Percentiles rank a stretch among this genome's conserved stretches.
phyloP scores from a whole-genome alignment of 2,888 invertebrate genomes.

The Aplocera efformata region DNA sequence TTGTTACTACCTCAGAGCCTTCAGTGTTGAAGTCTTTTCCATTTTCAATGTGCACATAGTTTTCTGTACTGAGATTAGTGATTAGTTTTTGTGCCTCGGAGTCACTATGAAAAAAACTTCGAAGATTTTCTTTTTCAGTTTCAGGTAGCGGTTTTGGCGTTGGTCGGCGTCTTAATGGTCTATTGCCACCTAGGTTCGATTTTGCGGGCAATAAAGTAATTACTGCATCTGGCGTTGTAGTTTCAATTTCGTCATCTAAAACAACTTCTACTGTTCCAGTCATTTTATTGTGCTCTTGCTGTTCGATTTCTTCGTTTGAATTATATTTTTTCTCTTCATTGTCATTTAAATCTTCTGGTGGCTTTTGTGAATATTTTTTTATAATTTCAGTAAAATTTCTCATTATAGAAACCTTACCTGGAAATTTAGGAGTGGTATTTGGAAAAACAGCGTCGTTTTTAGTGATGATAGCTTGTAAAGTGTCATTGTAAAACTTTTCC shows the following conservation, averaged over 20 bases:
- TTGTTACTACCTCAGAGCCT: slow-evolving; percentile 41
- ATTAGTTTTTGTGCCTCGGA: slow-evolving; percentile 47
- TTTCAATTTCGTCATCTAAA: slow-evolving; percentile 61
- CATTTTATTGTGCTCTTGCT: slow-evolving; percentile 53
- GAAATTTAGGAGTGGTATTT: slow-evolving; percentile 67
- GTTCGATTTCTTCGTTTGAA: slow-evolving; percentile 40
- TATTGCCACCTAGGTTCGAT: slow-evolving; percentile 88
- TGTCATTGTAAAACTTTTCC: slow-evolving; percentile 81
- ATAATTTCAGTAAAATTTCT: slow-evolving; percentile 84
- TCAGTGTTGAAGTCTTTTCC: slow-evolving; percentile 38
- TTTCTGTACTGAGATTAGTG: slow-evolving; percentile 52
- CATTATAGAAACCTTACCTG: slow-evolving; percentile 68
- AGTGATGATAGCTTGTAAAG: slow-evolving; percentile 82
- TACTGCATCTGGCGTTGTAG: slow-evolving; percentile 56
- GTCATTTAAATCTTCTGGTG: slow-evolving; percentile 27
- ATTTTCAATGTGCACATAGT: slow-evolving; percentile 39
- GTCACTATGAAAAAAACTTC: slow-evolving; percentile 55
- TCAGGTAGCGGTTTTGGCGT: slow-evolving; percentile 60
- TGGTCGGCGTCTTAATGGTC: slow-evolving; percentile 85
- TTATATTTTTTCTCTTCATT: slow-evolving; percentile 14
- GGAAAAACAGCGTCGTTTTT: slow-evolving; percentile 74
- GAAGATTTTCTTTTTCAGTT: slow-evolving; percentile 51
- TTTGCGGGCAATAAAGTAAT: slow-evolving; percentile 87
- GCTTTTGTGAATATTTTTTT: slow-evolving; percentile 80
- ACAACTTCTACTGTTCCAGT: slow-evolving; percentile 71